Conservation (phyloP, 2,113 vertebrate species). For the Chamaetylas fuelleborni region DNA sequence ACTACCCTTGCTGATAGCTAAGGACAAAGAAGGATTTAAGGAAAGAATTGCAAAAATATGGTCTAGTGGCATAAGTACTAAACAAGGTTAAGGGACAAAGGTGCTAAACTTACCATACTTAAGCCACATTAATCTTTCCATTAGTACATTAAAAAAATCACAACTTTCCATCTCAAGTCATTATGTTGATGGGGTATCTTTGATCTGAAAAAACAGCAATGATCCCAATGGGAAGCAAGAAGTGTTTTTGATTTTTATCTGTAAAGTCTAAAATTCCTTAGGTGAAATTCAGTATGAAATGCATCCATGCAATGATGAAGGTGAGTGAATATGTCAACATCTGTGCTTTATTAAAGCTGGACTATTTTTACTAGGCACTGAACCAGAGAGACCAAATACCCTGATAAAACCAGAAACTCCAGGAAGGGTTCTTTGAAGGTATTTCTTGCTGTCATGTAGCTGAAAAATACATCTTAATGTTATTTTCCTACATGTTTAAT, state of each 20-base stretch:
- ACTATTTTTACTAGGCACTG: constrained; percentile 78
- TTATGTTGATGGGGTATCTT: constrained; percentile 63
- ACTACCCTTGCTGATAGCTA: constrained; percentile 19
- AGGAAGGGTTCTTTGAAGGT: constrained; percentile 75
- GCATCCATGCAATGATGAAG: constrained; percentile 75
- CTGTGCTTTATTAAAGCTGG: constrained; percentile 77
- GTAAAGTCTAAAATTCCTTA: constrained; percentile 81
- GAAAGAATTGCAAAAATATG: constrained; percentile 53
- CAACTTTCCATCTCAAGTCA: constrained; percentile 49
- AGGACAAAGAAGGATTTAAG: constrained; percentile 25
- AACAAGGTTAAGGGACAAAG: constrained; percentile 44
- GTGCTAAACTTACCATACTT: constrained; percentile 30
- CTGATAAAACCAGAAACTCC: constrained; percentile 78
- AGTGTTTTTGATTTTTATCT: constrained; percentile 82
- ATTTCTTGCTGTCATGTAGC: constrained; percentile 73
- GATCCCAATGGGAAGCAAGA: constrained; percentile 76
- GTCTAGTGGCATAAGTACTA: background rate
- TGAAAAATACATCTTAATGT: constrained; percentile 62
- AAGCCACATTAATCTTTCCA: constrained; percentile 55
- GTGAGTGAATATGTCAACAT: constrained; percentile 78
- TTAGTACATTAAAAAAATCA: constrained; percentile 40
- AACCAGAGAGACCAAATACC: constrained; percentile 80
- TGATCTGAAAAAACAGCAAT: constrained; percentile 75
- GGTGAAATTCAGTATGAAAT: constrained; percentile 83
- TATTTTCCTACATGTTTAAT: constrained; percentile 62